Evolutionary conservation across 2,797 vertebrate species (phyloP).

Genomic region (Chelon labrosus): DNA sequence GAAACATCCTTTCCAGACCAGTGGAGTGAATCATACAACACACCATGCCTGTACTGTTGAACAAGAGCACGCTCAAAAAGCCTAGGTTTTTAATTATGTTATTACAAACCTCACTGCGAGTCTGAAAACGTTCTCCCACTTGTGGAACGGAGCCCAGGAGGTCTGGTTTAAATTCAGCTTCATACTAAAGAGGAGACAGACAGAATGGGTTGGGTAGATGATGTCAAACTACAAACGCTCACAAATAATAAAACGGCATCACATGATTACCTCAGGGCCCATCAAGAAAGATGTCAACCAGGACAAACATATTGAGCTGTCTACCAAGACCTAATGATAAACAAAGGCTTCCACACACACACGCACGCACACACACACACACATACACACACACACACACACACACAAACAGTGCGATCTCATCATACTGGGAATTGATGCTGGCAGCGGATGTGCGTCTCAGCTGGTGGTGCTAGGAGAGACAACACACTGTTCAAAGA

Average conservation of each 20-base stretch:
- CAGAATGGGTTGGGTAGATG: neutral
- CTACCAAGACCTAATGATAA: conserved; percentile 57
- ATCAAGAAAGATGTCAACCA: conserved; percentile 57
- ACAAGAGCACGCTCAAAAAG: too few species aligned
- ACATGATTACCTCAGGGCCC: conserved; percentile 48
- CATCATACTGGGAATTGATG: conserved; percentile 59
- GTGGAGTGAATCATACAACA: too few species aligned
- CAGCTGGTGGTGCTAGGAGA: conserved; percentile 62
- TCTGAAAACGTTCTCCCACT: neutral
- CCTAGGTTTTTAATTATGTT: too few species aligned
- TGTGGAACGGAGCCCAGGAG: neutral
- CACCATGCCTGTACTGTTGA: too few species aligned
- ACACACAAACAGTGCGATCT: conserved; percentile 10
- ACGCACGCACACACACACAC: too few species aligned
- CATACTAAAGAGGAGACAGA: neutral
- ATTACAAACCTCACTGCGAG: neutral
- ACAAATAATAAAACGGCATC: conserved; percentile 43
- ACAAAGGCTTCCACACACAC: conserved; percentile 43
- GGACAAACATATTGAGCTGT: conserved; percentile 56
- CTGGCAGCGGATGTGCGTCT: conserved; percentile 63
- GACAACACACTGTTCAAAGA: conserved; percentile 68
- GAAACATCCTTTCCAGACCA: too few species aligned
- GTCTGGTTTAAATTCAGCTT: neutral
- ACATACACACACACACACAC: conserved; percentile 40
- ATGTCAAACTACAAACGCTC: conserved; percentile 30